Evolutionary conservation across 2,888 invertebrate genomes (phyloP).

Genomic region (Carterocephalus palaemon): DNA sequence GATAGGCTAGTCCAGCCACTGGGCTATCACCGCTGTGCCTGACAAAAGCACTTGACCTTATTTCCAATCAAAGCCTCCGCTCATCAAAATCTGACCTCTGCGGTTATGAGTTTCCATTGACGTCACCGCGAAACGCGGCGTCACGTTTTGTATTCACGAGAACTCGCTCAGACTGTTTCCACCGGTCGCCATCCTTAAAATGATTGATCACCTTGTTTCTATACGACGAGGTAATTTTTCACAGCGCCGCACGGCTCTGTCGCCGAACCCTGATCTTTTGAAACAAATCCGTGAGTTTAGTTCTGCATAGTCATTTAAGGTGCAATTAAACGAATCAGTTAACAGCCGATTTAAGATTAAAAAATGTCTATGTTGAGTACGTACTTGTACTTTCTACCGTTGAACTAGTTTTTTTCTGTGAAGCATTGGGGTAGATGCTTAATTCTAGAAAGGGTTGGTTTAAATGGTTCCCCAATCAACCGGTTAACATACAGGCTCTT

Average conservation of each 20-base stretch:
- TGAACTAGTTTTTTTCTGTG: too few species aligned
- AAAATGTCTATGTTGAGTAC: too few species aligned
- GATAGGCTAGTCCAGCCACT: too few species aligned
- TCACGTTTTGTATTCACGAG: slow-evolving; percentile 26
- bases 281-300: slow-evolving; percentile 26
- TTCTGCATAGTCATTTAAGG: slow-evolving; percentile 22
- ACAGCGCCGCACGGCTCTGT: slow-evolving; percentile 22
- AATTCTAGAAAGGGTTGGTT: too few species aligned
- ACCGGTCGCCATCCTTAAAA: slow-evolving; percentile 18
- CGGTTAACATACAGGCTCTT: too few species aligned
- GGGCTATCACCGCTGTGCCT: too few species aligned
- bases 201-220: slow-evolving; percentile 28
- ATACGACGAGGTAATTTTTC: slow-evolving; percentile 30
- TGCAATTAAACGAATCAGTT: too few species aligned
- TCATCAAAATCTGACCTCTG: background rate
- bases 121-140: slow-evolving; percentile 11
- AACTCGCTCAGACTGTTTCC: slow-evolving; percentile 11
- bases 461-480: too few species aligned
- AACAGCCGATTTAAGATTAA: too few species aligned
- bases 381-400: too few species aligned
- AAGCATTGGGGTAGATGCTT: too few species aligned
- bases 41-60: background rate
- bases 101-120: slow-evolving; percentile 1
- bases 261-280: slow-evolving; percentile 25
- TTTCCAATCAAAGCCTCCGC: background rate